Evolutionary conservation across 2,113 vertebrate species (phyloP), one percentile per base, ranked within the genome.

Genomic region (Probosciger aterrimus): DNA sequence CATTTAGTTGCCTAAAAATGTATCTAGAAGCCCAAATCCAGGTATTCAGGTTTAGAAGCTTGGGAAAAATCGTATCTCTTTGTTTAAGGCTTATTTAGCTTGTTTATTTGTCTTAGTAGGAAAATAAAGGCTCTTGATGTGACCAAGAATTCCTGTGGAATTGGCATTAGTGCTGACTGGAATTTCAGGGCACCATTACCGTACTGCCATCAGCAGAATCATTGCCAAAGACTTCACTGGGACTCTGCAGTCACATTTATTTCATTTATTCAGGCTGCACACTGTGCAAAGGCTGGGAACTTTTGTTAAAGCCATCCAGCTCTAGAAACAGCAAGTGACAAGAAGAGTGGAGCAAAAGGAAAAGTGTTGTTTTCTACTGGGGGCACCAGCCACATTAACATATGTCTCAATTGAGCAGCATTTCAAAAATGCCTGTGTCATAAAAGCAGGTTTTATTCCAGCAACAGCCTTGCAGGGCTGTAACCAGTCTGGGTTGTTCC

Each of bases 261-360:
- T 96, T 85, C 64, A 96, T 96, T 93, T 92, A 67, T 87, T 85
- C 79, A 80, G 86, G 69, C 86, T 86, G 44, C 83, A 47, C 39
- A 28, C 27, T 74, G 31, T 31, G 77, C 47, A 79, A 67, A 92
- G 43, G 57, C 64, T 70, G 44, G 41, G 86, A 78, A 87, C 53
- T 89, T 75, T 91, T 79, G 49, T 73, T 84, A 65, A 84, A 95
- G 49, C 28, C 47, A 82, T 44, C 31, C 86, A 92, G 76, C 50
- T 76, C 65, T 85, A 88, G 77, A 95, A 95, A 89, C 55, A 85
- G 77, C 86, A 90, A 95, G 83, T 71, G 80, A 53, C 75, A 71
- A 92, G 52, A 91, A 86, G 10, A 12, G n/a, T 68, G 65, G 69
- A 86, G 33, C 41, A 18, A 53, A 93, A 92, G 49, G 35, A 60